A percentile compares a stretch with the other conserved stretches of the same genome.
Evolutionary conservation across 1,140 invertebrate species (phyloP).

Genomic region (Rhizoglyphus robini): DNA sequence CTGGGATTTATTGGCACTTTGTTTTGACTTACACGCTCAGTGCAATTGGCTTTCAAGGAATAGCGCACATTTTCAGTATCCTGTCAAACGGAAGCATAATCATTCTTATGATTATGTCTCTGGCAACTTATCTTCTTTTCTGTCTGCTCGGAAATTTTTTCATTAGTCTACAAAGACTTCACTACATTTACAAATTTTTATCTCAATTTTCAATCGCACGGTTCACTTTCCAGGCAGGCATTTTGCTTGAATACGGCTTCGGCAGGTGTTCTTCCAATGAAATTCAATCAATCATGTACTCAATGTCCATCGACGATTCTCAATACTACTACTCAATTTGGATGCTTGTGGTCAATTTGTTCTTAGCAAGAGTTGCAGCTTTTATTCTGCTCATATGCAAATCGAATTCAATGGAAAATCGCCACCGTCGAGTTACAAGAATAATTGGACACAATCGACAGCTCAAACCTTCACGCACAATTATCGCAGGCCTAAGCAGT

Average conservation of each 20-base stretch:
- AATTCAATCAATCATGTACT: neutral
- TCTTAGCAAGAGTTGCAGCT: neutral
- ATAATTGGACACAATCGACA: neutral
- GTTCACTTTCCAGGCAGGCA: neutral
- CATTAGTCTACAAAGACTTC: neutral
- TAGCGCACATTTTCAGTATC: neutral
- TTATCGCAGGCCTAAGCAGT: neutral
- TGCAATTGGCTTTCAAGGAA: neutral
- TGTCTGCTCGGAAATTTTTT: neutral
- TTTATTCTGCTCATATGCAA: neutral
- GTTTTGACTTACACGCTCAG: neutral
- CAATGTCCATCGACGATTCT: neutral
- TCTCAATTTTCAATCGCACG: neutral
- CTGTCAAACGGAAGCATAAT: neutral
- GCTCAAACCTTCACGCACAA: neutral
- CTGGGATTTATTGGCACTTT: neutral
- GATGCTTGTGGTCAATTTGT: neutral
- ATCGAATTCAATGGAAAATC: neutral
- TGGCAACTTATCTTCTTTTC: neutral
- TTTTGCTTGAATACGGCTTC: slow-evolving; percentile 7
- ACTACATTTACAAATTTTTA: neutral
- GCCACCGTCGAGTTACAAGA: neutral
- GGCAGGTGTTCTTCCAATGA: neutral
- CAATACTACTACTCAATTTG: neutral
- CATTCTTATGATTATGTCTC: neutral